These are phyloP conservation scores for Myotis findleyi DNA, from an alignment of 2,797 vertebrate species.

Conservation along the genomic window DNA sequence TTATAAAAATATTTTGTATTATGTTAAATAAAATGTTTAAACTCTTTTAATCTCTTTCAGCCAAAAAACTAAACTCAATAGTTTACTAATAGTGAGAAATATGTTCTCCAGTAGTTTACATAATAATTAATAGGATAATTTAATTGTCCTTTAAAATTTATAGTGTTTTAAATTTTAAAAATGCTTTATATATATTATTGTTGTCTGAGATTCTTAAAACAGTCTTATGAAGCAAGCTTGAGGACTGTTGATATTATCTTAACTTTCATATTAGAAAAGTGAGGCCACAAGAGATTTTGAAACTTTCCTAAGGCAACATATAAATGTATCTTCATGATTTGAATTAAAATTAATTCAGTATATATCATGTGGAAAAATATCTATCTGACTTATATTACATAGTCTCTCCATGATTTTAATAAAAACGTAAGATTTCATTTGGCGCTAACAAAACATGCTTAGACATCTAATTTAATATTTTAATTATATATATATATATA, in stretches of 20 bases:
- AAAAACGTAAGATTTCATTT: neutral
- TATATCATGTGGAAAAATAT: neutral
- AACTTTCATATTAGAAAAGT: neutral
- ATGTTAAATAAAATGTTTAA: neutral
- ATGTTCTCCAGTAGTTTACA: neutral
- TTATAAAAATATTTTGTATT: neutral
- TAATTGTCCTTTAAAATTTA: neutral
- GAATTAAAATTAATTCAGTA: slow-evolving; percentile 26
- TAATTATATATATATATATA: neutral
- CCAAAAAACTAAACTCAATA: neutral
- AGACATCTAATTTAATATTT: neutral
- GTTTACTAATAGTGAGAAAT: neutral
- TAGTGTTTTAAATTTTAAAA: neutral
- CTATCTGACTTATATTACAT: neutral
- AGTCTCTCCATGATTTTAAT: neutral
- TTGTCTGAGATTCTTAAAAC: neutral
- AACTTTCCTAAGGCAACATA: neutral
- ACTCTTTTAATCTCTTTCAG: neutral
- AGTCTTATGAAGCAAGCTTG: neutral
- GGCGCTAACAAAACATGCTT: neutral
- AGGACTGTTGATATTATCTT: neutral
- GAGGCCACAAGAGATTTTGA: neutral
- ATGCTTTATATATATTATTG: slow-evolving; percentile 3
- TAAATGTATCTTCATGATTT: neutral
- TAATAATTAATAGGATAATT: neutral